A percentile compares a stretch with the other conserved stretches of the same genome.
Conservation (phyloP, 2,797 vertebrate species). For the Peromyscus eremicus region DNA sequence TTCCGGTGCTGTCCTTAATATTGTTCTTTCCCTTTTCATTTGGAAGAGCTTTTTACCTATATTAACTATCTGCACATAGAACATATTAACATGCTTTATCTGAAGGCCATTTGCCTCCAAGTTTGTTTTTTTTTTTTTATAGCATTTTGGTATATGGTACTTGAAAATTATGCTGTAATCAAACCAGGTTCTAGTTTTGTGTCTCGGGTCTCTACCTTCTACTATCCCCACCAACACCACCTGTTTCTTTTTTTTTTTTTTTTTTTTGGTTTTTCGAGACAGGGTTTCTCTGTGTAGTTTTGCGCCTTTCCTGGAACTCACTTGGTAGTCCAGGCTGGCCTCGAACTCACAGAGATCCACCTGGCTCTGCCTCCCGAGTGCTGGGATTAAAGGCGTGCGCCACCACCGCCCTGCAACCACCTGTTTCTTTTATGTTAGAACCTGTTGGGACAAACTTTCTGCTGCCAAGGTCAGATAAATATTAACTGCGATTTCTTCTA, state of each 20-base stretch:
- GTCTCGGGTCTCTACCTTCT: not conserved
- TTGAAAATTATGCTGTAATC: not conserved
- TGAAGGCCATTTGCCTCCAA: not conserved
- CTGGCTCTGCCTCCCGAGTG: too few species aligned
- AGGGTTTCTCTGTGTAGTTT: too few species aligned
- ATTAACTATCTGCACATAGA: not conserved
- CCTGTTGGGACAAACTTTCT: not conserved
- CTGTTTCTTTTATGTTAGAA: not conserved
- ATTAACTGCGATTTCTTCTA: constrained; percentile 18
- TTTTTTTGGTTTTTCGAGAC: too few species aligned
- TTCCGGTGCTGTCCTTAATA: not conserved
- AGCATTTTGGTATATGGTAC: not conserved
- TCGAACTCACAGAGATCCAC: too few species aligned
- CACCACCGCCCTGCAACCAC: too few species aligned
- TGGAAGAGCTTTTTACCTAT: not conserved
- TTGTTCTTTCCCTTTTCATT: not conserved
- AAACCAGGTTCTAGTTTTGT: not conserved
- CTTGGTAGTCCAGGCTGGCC: too few species aligned
- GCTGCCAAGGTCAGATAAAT: not conserved
- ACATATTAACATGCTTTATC: not conserved
- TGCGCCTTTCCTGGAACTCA: too few species aligned
- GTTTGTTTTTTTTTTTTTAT: too few species aligned
- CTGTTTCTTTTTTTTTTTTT: not conserved
- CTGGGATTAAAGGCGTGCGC: too few species aligned
- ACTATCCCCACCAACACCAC: not conserved